A percentile compares a stretch with the other conserved stretches of the same genome.
Evolutionary conservation across 2,113 vertebrate species (phyloP).

Genomic region (Perca fluviatilis): DNA sequence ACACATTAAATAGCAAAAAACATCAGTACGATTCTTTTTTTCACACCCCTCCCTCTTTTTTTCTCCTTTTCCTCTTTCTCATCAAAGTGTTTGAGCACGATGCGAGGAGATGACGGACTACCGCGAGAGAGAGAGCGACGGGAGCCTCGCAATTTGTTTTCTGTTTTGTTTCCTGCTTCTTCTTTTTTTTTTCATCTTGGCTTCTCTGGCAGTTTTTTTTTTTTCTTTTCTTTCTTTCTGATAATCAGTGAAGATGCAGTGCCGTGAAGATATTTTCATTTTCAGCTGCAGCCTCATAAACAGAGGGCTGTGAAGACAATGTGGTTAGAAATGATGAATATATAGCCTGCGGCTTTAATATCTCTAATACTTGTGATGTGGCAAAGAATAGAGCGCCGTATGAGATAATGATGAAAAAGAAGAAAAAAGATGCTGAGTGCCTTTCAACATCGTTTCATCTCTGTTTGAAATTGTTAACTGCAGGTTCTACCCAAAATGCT

Average conservation of each 20-base stretch:
- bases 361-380: slow-evolving; percentile 48
- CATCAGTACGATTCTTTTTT: slow-evolving; percentile 37
- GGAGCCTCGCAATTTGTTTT: slow-evolving; percentile 56
- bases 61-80: slow-evolving; percentile 25
- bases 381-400: neutral
- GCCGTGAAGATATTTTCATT: slow-evolving; percentile 58
- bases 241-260: slow-evolving; percentile 45
- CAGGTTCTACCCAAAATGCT: slow-evolving; percentile 16
- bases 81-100: slow-evolving; percentile 50
- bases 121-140: slow-evolving; percentile 23
- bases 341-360: slow-evolving; percentile 68
- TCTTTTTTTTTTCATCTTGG: slow-evolving; percentile 17
- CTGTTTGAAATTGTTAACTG: neutral
- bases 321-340: slow-evolving; percentile 70
- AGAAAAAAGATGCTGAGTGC: neutral
- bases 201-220: slow-evolving; percentile 17
- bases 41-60: neutral
- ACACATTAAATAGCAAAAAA: slow-evolving; percentile 65
- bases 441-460: neutral
- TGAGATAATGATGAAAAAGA: slow-evolving; percentile 46
- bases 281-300: slow-evolving; percentile 51
- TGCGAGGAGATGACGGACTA: slow-evolving; percentile 40
- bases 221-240: neutral
- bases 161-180: slow-evolving; percentile 35
- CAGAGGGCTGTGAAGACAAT: slow-evolving; percentile 54